phyloP scores from a whole-genome alignment of 2,888 invertebrate species.

The Aphodius granarius region DNA sequence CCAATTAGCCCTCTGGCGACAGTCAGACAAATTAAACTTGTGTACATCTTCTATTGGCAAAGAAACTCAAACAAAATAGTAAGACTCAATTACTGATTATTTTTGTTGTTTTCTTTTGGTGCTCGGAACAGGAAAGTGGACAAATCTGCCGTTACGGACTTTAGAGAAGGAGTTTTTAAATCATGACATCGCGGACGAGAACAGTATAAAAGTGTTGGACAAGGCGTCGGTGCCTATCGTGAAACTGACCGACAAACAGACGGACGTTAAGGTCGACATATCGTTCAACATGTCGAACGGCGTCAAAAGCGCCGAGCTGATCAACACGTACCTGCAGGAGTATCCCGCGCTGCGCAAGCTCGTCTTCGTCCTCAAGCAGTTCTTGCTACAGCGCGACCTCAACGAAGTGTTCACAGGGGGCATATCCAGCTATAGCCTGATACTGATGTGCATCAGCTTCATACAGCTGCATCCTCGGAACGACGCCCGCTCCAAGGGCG shows the following conservation, averaged over 20 bases:
- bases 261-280: conserved; percentile 94
- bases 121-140: conserved; percentile 73
- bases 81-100: background rate
- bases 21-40: no score
- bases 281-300: conserved; percentile 99
- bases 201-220: conserved; percentile 93
- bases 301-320: conserved; percentile 94
- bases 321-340: conserved; percentile 84
- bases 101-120: conserved; percentile 21
- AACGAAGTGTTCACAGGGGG: conserved; percentile 99
- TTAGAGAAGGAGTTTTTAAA: conserved; percentile 88
- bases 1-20: no score
- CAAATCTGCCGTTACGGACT: conserved; percentile 85
- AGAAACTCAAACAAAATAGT: background rate
- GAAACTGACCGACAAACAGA: conserved; percentile 87
- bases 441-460: conserved; percentile 98
- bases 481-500: conserved; percentile 55
- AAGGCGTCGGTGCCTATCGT: conserved; percentile 99
- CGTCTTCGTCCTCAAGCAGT: conserved; percentile 97
- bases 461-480: conserved; percentile 88
- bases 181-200: conserved; percentile 86
- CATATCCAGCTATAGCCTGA: conserved; percentile 97
- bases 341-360: conserved; percentile 92
- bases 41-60: no score
- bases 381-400: conserved; percentile 94